phyloP scores from a whole-genome alignment of 2,113 vertebrate genomes.

The Passerina amoena region DNA sequence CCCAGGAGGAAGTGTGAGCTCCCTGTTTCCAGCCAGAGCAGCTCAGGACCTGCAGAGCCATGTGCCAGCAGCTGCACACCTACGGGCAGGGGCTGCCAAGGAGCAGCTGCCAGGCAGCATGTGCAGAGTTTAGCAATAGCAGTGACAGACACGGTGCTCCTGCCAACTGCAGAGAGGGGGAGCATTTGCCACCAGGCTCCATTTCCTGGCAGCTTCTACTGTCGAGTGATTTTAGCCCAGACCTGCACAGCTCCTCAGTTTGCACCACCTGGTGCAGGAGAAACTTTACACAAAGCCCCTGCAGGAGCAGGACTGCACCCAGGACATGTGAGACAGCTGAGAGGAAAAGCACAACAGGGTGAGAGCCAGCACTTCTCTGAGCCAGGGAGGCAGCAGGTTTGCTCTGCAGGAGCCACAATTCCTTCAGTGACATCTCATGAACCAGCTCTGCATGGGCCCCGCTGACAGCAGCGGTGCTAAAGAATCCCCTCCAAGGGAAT shows the following conservation, averaged over 20 bases:
- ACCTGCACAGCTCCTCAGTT: neutral
- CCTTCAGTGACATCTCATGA: neutral
- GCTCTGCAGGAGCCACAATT: neutral
- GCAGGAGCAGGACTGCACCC: neutral
- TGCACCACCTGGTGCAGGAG: neutral
- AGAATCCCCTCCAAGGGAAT: neutral
- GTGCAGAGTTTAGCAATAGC: neutral
- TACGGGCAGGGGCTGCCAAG: neutral
- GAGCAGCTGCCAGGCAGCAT: neutral
- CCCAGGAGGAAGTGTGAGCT: neutral
- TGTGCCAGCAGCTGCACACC: neutral
- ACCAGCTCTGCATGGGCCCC: neutral
- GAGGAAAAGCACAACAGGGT: neutral
- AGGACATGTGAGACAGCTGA: rapidly evolving
- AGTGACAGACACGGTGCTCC: neutral
- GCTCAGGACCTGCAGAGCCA: neutral
- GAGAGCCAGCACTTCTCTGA: neutral
- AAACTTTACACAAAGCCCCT: neutral
- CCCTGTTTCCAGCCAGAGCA: neutral
- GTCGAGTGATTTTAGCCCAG: neutral
- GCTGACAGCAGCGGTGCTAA: rapidly evolving
- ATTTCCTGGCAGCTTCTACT: neutral
- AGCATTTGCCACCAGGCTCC: neutral
- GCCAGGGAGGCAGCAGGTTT: neutral
- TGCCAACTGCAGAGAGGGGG: neutral